phyloP scores from a whole-genome alignment of 1,140 invertebrate genomes.

The Melanaphis sacchari region DNA sequence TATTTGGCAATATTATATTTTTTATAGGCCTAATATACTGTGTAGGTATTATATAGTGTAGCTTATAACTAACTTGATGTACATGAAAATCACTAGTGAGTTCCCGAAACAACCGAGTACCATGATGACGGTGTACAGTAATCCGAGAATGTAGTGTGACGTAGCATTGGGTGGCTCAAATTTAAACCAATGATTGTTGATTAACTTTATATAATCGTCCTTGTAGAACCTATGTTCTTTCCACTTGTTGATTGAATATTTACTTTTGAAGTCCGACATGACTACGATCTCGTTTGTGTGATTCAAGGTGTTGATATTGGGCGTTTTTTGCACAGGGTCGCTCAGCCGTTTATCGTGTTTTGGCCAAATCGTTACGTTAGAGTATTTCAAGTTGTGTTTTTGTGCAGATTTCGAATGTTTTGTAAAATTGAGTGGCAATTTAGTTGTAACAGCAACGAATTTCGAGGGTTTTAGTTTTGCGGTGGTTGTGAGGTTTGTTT shows the following conservation, averaged over 20 bases:
- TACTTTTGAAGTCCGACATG: neutral
- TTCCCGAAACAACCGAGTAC: constrained; percentile 72
- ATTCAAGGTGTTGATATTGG: neutral
- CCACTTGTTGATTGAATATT: neutral
- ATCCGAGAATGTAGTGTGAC: constrained; percentile 65
- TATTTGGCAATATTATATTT: neutral
- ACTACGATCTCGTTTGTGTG: neutral
- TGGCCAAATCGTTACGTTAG: neutral
- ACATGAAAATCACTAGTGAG: constrained; percentile 71
- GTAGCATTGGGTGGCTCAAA: neutral
- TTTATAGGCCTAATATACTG: neutral
- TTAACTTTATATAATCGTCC: constrained; percentile 18
- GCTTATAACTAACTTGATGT: constrained; percentile 68
- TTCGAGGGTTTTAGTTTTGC: neutral
- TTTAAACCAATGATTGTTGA: constrained; percentile 38
- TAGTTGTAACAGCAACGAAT: neutral
- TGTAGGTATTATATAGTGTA: neutral
- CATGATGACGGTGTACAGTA: constrained; percentile 69
- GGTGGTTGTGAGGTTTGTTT: neutral
- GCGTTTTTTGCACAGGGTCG: neutral
- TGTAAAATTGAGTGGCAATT: neutral
- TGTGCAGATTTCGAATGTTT: neutral
- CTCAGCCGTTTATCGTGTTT: neutral
- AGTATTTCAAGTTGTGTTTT: neutral
- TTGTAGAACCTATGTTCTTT: constrained; percentile 10